Conservation (phyloP, 2,113 vertebrate species). For the Coturnix japonica region DNA sequence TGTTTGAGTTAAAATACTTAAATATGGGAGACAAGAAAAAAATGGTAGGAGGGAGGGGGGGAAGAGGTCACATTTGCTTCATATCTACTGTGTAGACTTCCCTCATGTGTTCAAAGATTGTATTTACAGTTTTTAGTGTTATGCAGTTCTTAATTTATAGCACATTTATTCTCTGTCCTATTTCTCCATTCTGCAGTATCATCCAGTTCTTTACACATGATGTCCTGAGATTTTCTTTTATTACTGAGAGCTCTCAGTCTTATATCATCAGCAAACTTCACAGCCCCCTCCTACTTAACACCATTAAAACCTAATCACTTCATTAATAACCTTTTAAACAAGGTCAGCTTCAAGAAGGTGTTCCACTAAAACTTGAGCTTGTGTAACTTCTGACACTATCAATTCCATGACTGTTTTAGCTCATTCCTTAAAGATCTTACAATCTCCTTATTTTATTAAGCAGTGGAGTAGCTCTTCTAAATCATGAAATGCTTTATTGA, state of each 20-base stretch:
- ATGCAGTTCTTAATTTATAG: background rate
- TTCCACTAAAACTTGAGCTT: background rate
- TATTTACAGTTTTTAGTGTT: slow-evolving; percentile 25
- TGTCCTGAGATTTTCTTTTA: background rate
- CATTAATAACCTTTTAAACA: slow-evolving; percentile 27
- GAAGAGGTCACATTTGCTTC: background rate
- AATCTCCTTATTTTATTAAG: background rate
- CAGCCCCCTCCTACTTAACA: background rate
- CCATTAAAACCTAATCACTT: slow-evolving; percentile 15
- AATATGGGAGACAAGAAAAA: background rate
- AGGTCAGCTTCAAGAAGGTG: background rate
- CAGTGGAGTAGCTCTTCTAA: background rate
- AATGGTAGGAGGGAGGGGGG: background rate
- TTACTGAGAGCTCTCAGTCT: background rate
- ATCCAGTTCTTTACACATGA: background rate
- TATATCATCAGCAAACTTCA: slow-evolving; percentile 1
- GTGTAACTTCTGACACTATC: background rate
- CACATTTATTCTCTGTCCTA: background rate
- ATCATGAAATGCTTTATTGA: background rate
- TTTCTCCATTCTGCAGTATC: background rate
- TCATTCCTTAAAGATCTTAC: background rate
- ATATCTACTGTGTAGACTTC: background rate
- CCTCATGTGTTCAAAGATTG: background rate
- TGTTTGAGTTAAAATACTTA: background rate
- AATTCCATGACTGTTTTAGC: background rate